phyloP scores from a whole-genome alignment of 2,888 invertebrate species.

The Tipula helvola region DNA sequence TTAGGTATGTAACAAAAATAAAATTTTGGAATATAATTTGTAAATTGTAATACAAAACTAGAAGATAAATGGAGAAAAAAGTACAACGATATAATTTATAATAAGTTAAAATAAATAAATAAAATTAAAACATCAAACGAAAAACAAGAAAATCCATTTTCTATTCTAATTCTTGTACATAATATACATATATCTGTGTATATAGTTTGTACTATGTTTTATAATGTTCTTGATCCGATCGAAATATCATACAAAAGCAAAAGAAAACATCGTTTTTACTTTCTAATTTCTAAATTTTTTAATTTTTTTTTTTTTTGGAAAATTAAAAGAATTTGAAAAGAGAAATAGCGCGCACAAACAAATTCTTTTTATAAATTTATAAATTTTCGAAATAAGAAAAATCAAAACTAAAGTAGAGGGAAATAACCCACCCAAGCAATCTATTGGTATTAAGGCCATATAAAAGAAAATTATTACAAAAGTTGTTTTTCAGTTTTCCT shows the following conservation, averaged over 20 bases:
- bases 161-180: neutral
- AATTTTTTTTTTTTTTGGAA: neutral
- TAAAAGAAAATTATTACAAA: neutral
- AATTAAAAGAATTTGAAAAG: neutral
- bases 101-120: neutral
- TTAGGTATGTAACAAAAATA: neutral
- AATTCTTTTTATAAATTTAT: neutral
- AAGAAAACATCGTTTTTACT: neutral
- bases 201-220: neutral
- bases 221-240: neutral
- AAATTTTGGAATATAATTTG: neutral
- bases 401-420: neutral
- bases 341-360: neutral
- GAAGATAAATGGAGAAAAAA: neutral
- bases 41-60: neutral
- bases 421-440: neutral
- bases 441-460: neutral
- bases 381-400: neutral
- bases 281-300: neutral
- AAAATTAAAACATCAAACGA: neutral
- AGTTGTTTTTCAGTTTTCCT: neutral
- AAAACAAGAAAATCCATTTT: neutral
- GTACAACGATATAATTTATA: neutral
- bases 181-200: neutral
- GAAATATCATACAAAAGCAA: neutral